These are phyloP conservation scores for Cosmia pyralina DNA, from an alignment of 2,888 invertebrate species.

Conservation along the genomic window DNA sequence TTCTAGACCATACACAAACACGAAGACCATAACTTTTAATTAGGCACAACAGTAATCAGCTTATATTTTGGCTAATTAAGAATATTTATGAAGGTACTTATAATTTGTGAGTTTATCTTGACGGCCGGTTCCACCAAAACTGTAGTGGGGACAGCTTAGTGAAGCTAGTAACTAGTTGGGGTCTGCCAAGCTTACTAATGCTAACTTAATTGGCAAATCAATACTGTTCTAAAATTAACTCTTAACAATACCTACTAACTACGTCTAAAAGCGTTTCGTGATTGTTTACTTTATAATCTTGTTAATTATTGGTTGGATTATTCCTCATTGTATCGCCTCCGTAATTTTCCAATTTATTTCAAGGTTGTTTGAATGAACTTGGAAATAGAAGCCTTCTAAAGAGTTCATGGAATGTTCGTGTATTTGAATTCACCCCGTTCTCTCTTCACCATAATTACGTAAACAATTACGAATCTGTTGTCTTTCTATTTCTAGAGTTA, in stretches of 20 bases:
- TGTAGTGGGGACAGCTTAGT: constrained; percentile 3
- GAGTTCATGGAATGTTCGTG: not conserved
- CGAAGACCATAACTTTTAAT: constrained; percentile 48
- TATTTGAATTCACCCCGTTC: not conserved
- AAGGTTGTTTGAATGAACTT: constrained; percentile 8
- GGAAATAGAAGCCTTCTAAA: not conserved
- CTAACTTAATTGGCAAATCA: constrained; percentile 32
- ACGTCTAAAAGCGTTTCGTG: constrained; percentile 34
- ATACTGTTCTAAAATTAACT: constrained; percentile 40
- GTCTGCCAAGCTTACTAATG: constrained; percentile 5
- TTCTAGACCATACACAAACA: constrained; percentile 31
- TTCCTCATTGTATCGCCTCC: constrained; percentile 2
- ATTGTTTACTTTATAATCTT: constrained; percentile 45
- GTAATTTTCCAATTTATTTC: not conserved
- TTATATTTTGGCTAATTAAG: constrained; percentile 40
- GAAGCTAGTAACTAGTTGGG: constrained; percentile 7
- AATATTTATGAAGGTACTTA: constrained; percentile 29
- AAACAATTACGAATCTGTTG: not conserved
- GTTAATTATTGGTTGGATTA: constrained; percentile 4
- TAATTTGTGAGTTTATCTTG: constrained; percentile 25
- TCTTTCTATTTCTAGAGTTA: not conserved
- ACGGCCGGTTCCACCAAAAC: not conserved
- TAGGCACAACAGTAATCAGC: constrained; percentile 42
- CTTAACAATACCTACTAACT: constrained; percentile 20
- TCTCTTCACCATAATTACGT: not conserved